A percentile compares a stretch with the other conserved stretches of the same genome.
Conservation (phyloP, 2,113 vertebrate genomes). For the Heloderma charlesbogerti region DNA sequence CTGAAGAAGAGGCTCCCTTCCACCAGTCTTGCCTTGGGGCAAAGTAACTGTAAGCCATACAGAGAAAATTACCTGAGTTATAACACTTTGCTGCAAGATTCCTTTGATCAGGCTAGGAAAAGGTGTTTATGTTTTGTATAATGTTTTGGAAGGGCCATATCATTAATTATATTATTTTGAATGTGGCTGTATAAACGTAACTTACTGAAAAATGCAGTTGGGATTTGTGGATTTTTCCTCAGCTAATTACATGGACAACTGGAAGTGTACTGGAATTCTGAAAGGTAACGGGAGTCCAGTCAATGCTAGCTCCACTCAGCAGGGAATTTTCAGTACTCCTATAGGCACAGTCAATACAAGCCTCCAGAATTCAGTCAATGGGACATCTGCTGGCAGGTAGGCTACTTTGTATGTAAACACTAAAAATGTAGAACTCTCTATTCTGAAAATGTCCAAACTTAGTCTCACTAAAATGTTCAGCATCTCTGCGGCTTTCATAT, state of each 20-base stretch:
- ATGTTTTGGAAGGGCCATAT: neutral
- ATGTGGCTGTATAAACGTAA: neutral
- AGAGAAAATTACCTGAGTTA: neutral
- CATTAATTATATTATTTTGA: neutral
- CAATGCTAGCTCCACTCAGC: slow-evolving; percentile 86
- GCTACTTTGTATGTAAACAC: slow-evolving; percentile 61
- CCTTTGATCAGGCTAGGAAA: neutral
- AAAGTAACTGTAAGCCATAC: too few species aligned
- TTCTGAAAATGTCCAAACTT: slow-evolving; percentile 36
- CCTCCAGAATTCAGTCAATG: slow-evolving; percentile 89
- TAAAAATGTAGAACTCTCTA: slow-evolving; percentile 15
- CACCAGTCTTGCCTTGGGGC: neutral
- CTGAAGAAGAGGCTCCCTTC: neutral
- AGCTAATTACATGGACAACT: slow-evolving; percentile 99
- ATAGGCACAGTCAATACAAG: slow-evolving; percentile 83
- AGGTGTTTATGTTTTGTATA: neutral
- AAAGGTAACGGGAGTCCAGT: slow-evolving; percentile 97
- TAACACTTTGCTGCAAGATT: neutral
- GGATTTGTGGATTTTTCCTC: slow-evolving; percentile 30
- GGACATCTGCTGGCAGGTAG: slow-evolving; percentile 92
- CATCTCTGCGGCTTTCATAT: neutral
- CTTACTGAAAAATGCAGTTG: neutral
- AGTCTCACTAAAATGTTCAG: neutral
- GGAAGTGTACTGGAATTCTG: slow-evolving; percentile 97
- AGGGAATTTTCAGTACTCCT: slow-evolving; percentile 85